These are phyloP conservation scores for Drosophila azteca DNA, from an alignment of 1,140 invertebrate species.

Conservation along the genomic window DNA sequence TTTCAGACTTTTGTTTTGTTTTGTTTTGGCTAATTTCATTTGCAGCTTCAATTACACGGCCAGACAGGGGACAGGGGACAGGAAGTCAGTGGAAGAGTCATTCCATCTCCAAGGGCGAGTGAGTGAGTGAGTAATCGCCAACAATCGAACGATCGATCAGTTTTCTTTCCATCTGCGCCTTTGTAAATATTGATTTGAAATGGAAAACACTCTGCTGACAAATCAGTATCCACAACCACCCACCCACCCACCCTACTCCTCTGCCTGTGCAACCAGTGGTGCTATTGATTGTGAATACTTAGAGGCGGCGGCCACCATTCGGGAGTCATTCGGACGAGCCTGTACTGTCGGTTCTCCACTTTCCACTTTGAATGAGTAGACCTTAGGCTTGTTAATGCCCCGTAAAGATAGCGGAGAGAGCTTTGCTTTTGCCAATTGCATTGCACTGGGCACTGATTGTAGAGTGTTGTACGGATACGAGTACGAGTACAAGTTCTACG, in stretches of 20 bases:
- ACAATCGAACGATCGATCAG: constrained; percentile 20
- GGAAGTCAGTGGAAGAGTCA: too few relatives aligned
- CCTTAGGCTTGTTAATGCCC: constrained; percentile 35
- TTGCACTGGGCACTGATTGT: not conserved
- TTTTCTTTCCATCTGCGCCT: constrained; percentile 4
- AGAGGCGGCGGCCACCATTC: constrained; percentile 2
- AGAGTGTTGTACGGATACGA: constrained; percentile 17
- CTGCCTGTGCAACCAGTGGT: too few relatives aligned
- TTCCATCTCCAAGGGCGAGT: too few relatives aligned
- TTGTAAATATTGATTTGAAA: constrained; percentile 47
- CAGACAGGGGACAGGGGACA: not conserved
- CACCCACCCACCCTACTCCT: too few relatives aligned
- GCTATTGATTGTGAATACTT: constrained; percentile 32
- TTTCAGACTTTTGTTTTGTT: constrained; percentile 27
- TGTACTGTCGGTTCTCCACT: constrained; percentile 12
- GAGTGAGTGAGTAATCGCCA: constrained; percentile 36
- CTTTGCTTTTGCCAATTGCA: constrained; percentile 32
- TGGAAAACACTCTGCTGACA: constrained; percentile 34
- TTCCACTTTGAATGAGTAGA: constrained; percentile 40
- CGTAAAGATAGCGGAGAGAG: constrained; percentile 32
- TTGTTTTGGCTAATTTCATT: constrained; percentile 57
- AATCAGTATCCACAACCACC: constrained; percentile 7
- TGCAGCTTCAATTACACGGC: constrained; percentile 55
- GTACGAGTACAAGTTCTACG: constrained; percentile 13
- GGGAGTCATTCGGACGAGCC: constrained; percentile 30